Evolutionary conservation across 2,797 vertebrate species (phyloP).

Genomic region (Halcyon badia): DNA sequence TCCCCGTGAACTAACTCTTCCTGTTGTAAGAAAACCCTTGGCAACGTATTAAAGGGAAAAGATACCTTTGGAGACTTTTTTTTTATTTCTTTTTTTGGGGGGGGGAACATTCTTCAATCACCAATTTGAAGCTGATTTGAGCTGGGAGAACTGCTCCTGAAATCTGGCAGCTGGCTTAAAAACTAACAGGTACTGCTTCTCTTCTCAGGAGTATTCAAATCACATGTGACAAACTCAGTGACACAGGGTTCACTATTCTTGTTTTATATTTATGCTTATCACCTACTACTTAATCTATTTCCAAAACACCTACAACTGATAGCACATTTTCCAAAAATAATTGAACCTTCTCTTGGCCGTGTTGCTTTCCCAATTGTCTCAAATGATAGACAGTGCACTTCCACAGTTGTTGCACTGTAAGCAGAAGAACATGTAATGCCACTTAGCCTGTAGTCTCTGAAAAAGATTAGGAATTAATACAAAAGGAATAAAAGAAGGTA

Average conservation of each 20-base stretch:
- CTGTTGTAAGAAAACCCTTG: conserved; percentile 23
- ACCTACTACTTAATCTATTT: not conserved
- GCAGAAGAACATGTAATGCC: not conserved
- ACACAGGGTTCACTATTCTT: not conserved
- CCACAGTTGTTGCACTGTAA: not conserved
- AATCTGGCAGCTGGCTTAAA: not conserved
- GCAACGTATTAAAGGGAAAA: conserved; percentile 28
- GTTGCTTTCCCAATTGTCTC: not conserved
- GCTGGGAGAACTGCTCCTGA: not conserved
- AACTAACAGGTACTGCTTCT: not conserved
- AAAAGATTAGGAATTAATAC: not conserved
- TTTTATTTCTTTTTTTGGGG: not conserved
- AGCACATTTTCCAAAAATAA: conserved; percentile 1
- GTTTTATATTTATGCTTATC: not conserved
- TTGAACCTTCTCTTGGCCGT: accelerated
- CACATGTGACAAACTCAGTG: not conserved
- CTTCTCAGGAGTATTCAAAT: not conserved
- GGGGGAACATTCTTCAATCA: not conserved
- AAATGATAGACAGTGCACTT: not conserved
- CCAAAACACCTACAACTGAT: not conserved
- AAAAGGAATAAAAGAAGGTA: not conserved
- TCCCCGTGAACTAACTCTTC: conserved; percentile 7
- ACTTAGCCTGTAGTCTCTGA: not conserved
- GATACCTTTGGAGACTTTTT: not conserved
- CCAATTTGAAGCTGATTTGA: conserved; percentile 6